Evolutionary conservation across 2,888 invertebrate genomes (phyloP), one percentile per base, ranked within the genome.

Genomic region (Rotaria sp.): DNA sequence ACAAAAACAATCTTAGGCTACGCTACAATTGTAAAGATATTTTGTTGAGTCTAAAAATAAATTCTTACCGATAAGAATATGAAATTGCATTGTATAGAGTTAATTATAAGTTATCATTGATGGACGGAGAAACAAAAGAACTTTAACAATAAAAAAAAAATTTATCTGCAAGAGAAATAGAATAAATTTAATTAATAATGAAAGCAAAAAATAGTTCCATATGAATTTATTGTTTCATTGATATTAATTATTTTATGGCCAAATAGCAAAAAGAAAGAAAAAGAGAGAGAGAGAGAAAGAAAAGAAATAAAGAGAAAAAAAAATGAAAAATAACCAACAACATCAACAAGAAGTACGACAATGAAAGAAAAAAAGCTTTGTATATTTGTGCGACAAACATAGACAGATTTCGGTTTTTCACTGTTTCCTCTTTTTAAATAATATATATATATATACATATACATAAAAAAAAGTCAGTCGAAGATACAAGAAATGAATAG

Each of bases 321-420:
- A 30, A 35, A 67, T 35, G 35, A 67, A 30, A 67, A 67, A 67
- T 67, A 67, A 67, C 67, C 67, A 67, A 67, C 67, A 67, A 67
- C 67, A 67, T 67, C 67, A 67, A 67, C 67, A 67, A 67, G 67
- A 67, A 67, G 67, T 67, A 67, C 67, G 67, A 67, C 67, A 67
- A 67, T 67, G 35, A 67, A 67, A 67, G 67, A 67, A 67, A 67
- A n/a, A 35, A 18, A 67, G 35, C 18, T 30, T 67, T 67, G 67
- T 67, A 67, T 67, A 67, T 67, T 67, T 67, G 35, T 30, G 67
- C 30, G 67, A 35, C 67, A 67, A 67, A 67, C 67, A 67, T 67
- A 67, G 67, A 35, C 67, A 67, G 67, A 67, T 35, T 35, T 35
- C 35, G 67, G 35, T 7, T 38, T 67, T 67, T 67, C 67, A 67